Evolutionary conservation across 1,140 invertebrate species (phyloP).

Genomic region (Tachypleus tridentatus): DNA sequence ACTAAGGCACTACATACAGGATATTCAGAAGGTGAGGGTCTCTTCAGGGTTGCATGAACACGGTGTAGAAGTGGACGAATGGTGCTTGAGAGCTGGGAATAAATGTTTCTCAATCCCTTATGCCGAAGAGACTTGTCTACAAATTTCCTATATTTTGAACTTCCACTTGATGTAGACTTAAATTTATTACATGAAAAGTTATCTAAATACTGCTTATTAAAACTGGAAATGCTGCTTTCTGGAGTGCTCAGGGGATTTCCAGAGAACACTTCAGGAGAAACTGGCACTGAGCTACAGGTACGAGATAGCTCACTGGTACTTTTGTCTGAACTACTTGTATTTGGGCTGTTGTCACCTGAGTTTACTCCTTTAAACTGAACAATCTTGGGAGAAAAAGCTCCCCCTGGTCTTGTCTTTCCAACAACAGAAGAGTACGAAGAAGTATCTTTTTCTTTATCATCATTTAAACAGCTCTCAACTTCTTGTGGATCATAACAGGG

Average conservation of each 20-base stretch:
- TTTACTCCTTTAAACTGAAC: too few relatives aligned
- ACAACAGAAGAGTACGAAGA: too few relatives aligned
- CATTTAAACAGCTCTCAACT: background rate
- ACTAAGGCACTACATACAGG: background rate
- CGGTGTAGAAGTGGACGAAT: conserved; percentile 33
- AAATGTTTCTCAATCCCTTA: conserved; percentile 59
- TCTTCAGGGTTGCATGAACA: conserved; percentile 33
- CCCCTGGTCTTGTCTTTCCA: too few relatives aligned
- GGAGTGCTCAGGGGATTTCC: too few relatives aligned
- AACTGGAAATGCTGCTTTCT: too few relatives aligned
- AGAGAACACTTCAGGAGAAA: background rate
- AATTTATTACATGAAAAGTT: too few relatives aligned
- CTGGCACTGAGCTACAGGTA: conserved; percentile 12
- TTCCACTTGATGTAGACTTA: too few relatives aligned
- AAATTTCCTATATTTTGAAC: conserved; percentile 35
- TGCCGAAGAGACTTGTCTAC: conserved; percentile 77
- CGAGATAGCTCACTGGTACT: too few relatives aligned
- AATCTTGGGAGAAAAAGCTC: too few relatives aligned
- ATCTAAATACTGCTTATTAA: too few relatives aligned
- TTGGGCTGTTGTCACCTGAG: conserved; percentile 1
- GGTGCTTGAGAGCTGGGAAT: conserved; percentile 32
- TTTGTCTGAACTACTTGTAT: conserved; percentile 1
- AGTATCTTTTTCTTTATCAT: too few relatives aligned
- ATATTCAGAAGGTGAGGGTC: conserved; percentile 19
- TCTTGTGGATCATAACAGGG: conserved; percentile 24